phyloP scores from a whole-genome alignment of 2,113 vertebrate species.

The Hiodon alosoides region DNA sequence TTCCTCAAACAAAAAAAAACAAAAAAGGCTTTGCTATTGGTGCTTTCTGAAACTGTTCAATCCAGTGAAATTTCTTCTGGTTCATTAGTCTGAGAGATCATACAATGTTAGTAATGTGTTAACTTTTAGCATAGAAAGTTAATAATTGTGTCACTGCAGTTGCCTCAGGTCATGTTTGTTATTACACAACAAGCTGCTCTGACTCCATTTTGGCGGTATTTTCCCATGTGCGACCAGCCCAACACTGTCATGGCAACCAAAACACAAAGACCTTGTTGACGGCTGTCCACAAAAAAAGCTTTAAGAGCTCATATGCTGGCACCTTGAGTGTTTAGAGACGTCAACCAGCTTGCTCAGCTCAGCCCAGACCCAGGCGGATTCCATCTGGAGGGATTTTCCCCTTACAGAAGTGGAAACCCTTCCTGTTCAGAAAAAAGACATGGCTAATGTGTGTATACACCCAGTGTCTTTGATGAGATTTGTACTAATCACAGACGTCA shows the following conservation, averaged over 20 bases:
- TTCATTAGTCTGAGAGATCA: neutral
- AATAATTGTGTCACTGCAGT: slow-evolving; percentile 36
- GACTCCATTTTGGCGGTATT: slow-evolving; percentile 41
- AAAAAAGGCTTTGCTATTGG: too few relatives aligned
- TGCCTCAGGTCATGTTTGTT: slow-evolving; percentile 37
- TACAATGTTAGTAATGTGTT: slow-evolving; percentile 6
- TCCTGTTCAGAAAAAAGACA: neutral
- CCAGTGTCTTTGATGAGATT: too few relatives aligned
- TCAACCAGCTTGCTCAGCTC: slow-evolving; percentile 39
- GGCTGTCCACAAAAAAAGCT: slow-evolving; percentile 16
- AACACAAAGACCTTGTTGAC: slow-evolving; percentile 13
- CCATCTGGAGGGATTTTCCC: slow-evolving; percentile 3
- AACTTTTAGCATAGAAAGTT: slow-evolving; percentile 23
- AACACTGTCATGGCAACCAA: slow-evolving; percentile 32
- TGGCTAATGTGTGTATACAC: neutral
- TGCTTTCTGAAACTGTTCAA: too few relatives aligned
- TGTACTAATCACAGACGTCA: too few relatives aligned
- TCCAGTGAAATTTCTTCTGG: neutral
- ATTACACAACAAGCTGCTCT: slow-evolving; percentile 21
- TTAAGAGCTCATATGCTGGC: slow-evolving; percentile 39
- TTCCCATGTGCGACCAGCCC: slow-evolving; percentile 38
- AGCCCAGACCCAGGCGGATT: slow-evolving; percentile 27
- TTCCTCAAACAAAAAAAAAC: neutral
- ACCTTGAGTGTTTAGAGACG: slow-evolving; percentile 23
- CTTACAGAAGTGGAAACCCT: slow-evolving; percentile 13